These are phyloP conservation scores for Spinus pinus DNA, from an alignment of 2,797 vertebrate species.

Conservation along the genomic window DNA sequence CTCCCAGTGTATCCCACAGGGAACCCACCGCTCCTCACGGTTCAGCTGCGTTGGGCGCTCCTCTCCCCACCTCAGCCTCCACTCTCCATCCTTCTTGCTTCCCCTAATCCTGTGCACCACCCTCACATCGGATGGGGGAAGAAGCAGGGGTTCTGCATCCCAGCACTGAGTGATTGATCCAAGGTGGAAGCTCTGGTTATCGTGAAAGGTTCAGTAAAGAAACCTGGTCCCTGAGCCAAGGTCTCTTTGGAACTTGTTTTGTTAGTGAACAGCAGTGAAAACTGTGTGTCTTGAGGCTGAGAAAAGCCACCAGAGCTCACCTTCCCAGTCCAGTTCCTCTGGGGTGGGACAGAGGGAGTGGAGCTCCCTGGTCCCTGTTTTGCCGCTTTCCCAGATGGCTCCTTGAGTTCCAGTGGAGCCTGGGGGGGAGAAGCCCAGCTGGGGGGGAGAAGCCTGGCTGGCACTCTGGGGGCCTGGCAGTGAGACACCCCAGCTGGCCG, in stretches of 20 bases:
- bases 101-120: neutral
- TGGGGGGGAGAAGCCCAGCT: neutral
- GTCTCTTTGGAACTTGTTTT: neutral
- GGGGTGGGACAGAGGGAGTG: neutral
- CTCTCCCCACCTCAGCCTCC: conserved; percentile 20
- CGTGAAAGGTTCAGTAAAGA: conserved; percentile 13
- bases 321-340: neutral
- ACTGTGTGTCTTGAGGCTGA: rapidly evolving
- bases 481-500: neutral
- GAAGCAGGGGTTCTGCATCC: neutral
- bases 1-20: neutral
- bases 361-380: neutral
- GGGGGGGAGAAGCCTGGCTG: rapidly evolving
- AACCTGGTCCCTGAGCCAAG: neutral
- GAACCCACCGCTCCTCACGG: neutral
- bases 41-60: neutral
- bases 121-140: neutral
- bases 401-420: neutral
- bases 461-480: neutral
- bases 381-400: neutral
- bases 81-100: conserved; percentile 36
- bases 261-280: neutral
- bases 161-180: neutral
- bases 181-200: neutral
- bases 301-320: neutral